Evolutionary conservation across 2,888 invertebrate species (phyloP), one percentile per base, ranked within the genome.

Genomic region (Cabera pusaria): DNA sequence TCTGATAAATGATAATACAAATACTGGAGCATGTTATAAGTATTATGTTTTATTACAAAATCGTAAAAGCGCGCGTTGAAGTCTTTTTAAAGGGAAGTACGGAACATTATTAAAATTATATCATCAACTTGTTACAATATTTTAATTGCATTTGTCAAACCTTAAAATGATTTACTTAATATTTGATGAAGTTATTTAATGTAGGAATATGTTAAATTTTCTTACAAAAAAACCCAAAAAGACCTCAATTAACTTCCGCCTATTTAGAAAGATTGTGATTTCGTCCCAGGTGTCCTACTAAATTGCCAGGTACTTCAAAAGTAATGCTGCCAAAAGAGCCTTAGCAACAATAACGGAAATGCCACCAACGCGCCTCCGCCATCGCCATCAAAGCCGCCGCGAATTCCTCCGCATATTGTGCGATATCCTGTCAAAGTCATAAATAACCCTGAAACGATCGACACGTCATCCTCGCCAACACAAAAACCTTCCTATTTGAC

Each of bases 391-490:
- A 85, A 84, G 80, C 64, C 55, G 65, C 83, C 81, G 83, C 80
- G 61, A 69, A 80, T 78, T 73, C 82, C 74, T 72, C 59, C 69
- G 72, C 75, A 75, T 79, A 80, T 76, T 77, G 73, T 70, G 60
- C 70, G 68, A 74, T 72, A 73, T 70, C 70, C 75, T 75, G 80
- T 69, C 81, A 72, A 73, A 78, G 74, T 77, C 83, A 85, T 88
- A 89, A 89, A 88, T 86, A 85, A 82, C 79, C 64, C 75, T 75
- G 77, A 80, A 86, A 85, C 76, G 76, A 83, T 80, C 72, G 71
- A 64, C 72, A 68, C 75, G 76, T 77, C 77, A 76, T 61, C 69
- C 69, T 52, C 49, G 49, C 55, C 59, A 48, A 55, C 67, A 77
- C 70, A 83, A 84, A 83, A 83, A 76, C 72, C 60, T 57, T 55